Percentiles rank a stretch among this genome's conserved stretches.
Evolutionary conservation across 2,113 vertebrate genomes (phyloP).

Genomic region (Rhegmatorhina hoffmannsi): DNA sequence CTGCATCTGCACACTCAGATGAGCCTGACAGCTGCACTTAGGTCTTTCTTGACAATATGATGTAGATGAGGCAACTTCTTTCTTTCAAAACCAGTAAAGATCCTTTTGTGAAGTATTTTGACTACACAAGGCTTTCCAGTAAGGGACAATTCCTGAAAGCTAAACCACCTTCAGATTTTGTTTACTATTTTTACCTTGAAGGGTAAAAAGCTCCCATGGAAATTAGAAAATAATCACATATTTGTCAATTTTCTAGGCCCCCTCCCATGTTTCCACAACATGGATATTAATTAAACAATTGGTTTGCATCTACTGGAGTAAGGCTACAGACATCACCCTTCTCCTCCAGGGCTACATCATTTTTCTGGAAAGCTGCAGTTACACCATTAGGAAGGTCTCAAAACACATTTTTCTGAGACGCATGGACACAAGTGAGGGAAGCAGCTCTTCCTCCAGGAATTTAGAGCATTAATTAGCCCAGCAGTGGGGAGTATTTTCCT

Average conservation of each 20-base stretch:
- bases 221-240: neutral
- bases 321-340: neutral
- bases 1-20: neutral
- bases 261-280: neutral
- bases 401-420: neutral
- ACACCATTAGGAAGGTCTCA: neutral
- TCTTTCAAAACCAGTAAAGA: neutral
- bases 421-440: neutral
- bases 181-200: neutral
- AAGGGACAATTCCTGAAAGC: neutral
- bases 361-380: neutral
- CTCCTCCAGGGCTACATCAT: neutral
- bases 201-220: neutral
- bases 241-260: neutral
- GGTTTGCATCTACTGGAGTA: neutral
- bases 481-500: neutral
- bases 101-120: neutral
- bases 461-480: conserved; percentile 21
- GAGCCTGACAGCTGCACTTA: neutral
- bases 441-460: conserved; percentile 19
- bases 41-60: neutral
- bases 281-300: conserved; percentile 12
- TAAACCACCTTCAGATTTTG: neutral
- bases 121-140: neutral
- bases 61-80: neutral